Evolutionary conservation across 2,113 vertebrate species (phyloP).

Genomic region (Hippocampus guttulatus): DNA sequence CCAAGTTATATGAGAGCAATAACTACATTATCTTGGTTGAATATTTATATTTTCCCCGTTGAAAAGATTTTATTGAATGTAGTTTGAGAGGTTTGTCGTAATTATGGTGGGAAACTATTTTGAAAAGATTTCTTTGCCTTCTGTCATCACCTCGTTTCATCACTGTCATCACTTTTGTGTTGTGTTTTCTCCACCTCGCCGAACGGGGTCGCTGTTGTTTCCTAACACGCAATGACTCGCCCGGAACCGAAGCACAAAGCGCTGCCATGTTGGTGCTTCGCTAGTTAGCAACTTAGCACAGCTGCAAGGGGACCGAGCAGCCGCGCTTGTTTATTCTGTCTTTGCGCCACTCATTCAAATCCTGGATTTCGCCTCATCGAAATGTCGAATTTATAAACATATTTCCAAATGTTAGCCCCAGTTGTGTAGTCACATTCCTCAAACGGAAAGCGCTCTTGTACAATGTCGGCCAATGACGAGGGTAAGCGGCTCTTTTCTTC

Average conservation of each 20-base stretch:
- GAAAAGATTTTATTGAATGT: no score
- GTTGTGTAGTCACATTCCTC: conserved; percentile 27
- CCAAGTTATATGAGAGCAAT: no score
- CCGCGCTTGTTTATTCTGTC: neutral
- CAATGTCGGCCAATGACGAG: conserved; percentile 66
- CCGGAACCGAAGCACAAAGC: neutral
- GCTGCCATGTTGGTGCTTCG: conserved; percentile 51
- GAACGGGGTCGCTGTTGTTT: conserved; percentile 21
- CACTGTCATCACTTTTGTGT: no score
- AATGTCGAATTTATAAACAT: conserved; percentile 14
- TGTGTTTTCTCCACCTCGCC: conserved; percentile 4
- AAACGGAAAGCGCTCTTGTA: conserved; percentile 44
- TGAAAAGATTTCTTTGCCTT: neutral
- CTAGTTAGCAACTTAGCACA: conserved; percentile 1
- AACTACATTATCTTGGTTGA: no score
- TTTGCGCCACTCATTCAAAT: neutral
- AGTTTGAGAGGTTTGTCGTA: neutral
- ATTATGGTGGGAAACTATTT: neutral
- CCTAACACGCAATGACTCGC: conserved; percentile 55
- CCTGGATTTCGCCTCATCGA: neutral
- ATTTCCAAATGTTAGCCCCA: conserved; percentile 45
- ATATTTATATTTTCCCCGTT: no score
- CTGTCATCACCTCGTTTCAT: neutral
- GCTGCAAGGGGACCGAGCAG: neutral
- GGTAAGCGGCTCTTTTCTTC: conserved; percentile 47